A percentile compares a stretch with the other conserved stretches of the same genome.
These are phyloP conservation scores for Drosophila sordidapex DNA, from an alignment of 2,888 invertebrate genomes.

Conservation along the genomic window DNA sequence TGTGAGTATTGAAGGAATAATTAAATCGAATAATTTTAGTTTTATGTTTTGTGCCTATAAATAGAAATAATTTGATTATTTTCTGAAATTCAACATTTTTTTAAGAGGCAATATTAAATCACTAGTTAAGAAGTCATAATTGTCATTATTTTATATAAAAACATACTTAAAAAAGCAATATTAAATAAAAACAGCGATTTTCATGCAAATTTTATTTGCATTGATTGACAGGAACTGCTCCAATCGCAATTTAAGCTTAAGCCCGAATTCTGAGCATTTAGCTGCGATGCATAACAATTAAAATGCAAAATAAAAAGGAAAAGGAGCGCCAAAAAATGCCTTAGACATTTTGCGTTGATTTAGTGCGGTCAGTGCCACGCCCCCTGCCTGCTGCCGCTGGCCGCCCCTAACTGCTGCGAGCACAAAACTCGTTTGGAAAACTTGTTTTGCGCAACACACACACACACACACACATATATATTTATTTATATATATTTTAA, in stretches of 20 bases:
- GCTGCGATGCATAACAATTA: neutral
- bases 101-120: neutral
- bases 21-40: neutral
- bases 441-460: slow-evolving; percentile 50
- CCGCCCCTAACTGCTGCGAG: slow-evolving; percentile 29
- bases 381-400: slow-evolving; percentile 38
- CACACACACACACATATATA: neutral
- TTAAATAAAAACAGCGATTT: neutral
- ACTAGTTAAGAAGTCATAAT: neutral
- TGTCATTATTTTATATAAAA: neutral
- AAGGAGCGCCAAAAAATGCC: slow-evolving; percentile 41
- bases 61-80: neutral
- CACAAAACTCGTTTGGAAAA: slow-evolving; percentile 66
- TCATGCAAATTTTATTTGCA: neutral
- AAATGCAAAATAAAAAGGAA: slow-evolving; percentile 19
- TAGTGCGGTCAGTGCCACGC: slow-evolving; percentile 69
- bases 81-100: neutral
- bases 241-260: neutral
- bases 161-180: neutral
- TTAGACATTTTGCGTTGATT: slow-evolving; percentile 57
- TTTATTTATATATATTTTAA: neutral
- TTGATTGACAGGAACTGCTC: neutral
- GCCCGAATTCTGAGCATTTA: neutral
- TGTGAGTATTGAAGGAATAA: neutral
- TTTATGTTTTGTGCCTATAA: neutral